phyloP scores from a whole-genome alignment of 2,888 invertebrate genomes.

The Hirtodrosophila confusa region DNA sequence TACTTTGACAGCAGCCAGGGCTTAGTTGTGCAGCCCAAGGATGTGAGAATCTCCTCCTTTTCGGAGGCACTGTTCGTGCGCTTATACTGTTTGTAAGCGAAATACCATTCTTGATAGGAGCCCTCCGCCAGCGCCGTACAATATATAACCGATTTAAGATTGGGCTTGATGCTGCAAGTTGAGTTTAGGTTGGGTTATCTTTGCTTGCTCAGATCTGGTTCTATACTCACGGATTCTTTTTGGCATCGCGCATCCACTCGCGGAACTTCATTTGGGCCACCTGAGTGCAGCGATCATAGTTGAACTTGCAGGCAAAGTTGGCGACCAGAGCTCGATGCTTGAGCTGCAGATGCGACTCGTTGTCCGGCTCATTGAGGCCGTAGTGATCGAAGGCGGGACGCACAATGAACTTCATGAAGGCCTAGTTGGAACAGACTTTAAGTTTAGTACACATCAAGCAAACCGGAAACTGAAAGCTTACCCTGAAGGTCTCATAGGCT shows the following conservation, averaged over 20 bases:
- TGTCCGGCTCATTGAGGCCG: constrained; percentile 84
- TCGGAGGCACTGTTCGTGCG: constrained; percentile 86
- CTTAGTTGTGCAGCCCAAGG: constrained; percentile 86
- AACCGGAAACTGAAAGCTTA: constrained; percentile 66
- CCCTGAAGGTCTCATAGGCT: constrained; percentile 87
- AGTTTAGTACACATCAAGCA: too few species aligned
- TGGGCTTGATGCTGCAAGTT: constrained; percentile 86
- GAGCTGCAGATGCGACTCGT: constrained; percentile 85
- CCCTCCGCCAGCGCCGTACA: constrained; percentile 88
- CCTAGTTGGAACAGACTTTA: constrained; percentile 57
- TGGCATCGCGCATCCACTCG: constrained; percentile 85
- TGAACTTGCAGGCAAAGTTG: constrained; percentile 85
- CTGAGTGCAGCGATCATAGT: constrained; percentile 85
- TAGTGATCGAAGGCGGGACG: constrained; percentile 84
- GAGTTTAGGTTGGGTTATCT: not conserved
- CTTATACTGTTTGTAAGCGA: constrained; percentile 85
- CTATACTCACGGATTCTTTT: constrained; percentile 85
- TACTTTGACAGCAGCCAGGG: constrained; percentile 86
- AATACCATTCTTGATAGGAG: constrained; percentile 88
- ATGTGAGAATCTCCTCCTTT: constrained; percentile 86
- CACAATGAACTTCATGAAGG: constrained; percentile 83
- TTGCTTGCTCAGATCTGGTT: too few species aligned
- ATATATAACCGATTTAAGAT: constrained; percentile 87
- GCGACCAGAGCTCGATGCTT: constrained; percentile 85
- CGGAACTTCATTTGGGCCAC: constrained; percentile 85